These are phyloP conservation scores for Blastomussa wellsi DNA, from an alignment of 92 coral and sea anemone genomes.

Conservation along the genomic window DNA sequence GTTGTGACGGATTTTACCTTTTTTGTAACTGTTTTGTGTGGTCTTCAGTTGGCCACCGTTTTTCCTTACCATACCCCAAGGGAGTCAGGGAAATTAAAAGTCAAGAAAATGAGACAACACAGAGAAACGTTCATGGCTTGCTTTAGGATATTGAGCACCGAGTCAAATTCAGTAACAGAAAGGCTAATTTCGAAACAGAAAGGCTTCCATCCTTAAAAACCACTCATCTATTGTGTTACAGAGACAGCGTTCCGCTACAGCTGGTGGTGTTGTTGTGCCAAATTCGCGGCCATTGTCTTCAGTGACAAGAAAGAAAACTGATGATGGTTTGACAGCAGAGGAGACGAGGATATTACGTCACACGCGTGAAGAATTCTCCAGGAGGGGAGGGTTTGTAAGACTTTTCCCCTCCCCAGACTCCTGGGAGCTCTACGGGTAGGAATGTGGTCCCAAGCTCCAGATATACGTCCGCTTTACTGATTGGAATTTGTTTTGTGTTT, in stretches of 20 bases:
- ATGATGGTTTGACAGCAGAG: constrained; percentile 72
- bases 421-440: constrained; percentile 94
- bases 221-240: not conserved
- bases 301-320: constrained; percentile 22
- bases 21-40: not conserved
- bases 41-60: not conserved
- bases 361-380: constrained; percentile 78
- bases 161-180: not conserved
- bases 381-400: constrained; percentile 91
- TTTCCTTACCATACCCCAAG: not conserved
- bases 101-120: not conserved
- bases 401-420: constrained; percentile 95
- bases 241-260: constrained; percentile 92
- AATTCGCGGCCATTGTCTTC: constrained; percentile 47
- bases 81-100: not conserved
- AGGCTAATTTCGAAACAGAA: too few relatives aligned
- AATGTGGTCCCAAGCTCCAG: not conserved
- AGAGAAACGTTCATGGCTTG: not conserved
- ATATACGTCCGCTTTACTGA: not conserved
- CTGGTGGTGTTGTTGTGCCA: constrained; percentile 60
- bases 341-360: constrained; percentile 82
- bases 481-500: not conserved
- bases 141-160: not conserved
- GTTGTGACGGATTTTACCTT: not conserved
- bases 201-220: not conserved